A percentile compares a stretch with the other conserved stretches of the same genome.
These are phyloP conservation scores for Sardina pilchardus DNA, from an alignment of 2,113 vertebrate species.

Conservation along the genomic window DNA sequence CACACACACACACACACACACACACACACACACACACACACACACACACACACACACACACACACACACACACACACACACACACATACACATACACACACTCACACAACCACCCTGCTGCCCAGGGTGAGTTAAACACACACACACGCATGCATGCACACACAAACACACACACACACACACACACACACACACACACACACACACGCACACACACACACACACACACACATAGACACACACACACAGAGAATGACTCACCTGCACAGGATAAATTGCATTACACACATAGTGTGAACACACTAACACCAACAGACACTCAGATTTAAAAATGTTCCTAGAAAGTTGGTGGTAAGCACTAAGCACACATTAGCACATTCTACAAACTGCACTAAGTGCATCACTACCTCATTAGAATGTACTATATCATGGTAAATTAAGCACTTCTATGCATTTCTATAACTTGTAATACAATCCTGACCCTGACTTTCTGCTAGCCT, in stretches of 20 bases:
- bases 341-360: background rate
- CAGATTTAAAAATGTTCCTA: background rate
- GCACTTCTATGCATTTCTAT: background rate
- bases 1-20: background rate
- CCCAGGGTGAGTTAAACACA: slow-evolving; percentile 70
- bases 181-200: background rate
- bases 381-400: too few relatives aligned
- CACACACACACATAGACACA: background rate
- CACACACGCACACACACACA: background rate
- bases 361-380: background rate
- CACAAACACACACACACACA: slow-evolving; percentile 2
- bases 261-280: too few relatives aligned
- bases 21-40: background rate
- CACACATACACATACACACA: too few relatives aligned
- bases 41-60: background rate
- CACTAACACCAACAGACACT: too few relatives aligned
- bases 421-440: too few relatives aligned
- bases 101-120: slow-evolving; percentile 86
- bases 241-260: too few relatives aligned
- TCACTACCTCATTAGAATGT: too few relatives aligned
- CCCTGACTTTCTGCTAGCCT: background rate
- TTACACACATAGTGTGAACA: background rate
- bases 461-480: background rate
- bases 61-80: background rate
- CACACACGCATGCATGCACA: slow-evolving; percentile 4